Evolutionary conservation across 2,113 vertebrate species (phyloP).

Genomic region (Pycnonotus jocosus): DNA sequence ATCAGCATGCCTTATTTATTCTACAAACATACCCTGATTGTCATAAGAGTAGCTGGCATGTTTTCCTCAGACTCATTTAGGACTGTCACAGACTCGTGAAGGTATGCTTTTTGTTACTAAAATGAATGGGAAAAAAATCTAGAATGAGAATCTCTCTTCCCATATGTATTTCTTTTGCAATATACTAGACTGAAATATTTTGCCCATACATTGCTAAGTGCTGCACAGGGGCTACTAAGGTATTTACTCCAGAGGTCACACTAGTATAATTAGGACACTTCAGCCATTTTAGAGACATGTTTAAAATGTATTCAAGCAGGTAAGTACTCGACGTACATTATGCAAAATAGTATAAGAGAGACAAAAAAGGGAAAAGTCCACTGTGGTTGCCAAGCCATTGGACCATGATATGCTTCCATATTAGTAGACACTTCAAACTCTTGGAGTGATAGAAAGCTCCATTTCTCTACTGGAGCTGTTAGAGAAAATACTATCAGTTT

Average conservation of each 20-base stretch:
- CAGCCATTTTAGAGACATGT: accelerated
- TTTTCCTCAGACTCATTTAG: neutral
- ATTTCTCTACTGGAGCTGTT: neutral
- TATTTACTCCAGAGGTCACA: neutral
- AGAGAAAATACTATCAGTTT: neutral
- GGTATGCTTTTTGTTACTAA: neutral
- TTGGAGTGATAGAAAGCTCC: neutral
- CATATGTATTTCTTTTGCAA: neutral
- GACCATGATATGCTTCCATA: neutral
- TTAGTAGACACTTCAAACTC: neutral
- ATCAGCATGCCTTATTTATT: neutral
- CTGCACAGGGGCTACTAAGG: neutral
- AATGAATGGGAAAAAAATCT: neutral
- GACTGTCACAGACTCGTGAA: neutral
- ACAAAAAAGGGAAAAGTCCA: neutral
- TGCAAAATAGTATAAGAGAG: neutral
- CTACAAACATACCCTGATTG: neutral
- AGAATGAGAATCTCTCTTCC: neutral
- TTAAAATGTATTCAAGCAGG: neutral
- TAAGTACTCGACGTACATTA: accelerated
- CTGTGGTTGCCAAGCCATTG: neutral
- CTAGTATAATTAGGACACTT: neutral
- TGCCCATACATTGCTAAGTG: neutral
- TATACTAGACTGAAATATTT: neutral
- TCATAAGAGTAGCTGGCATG: neutral